Base-by-base conservation (phyloP, 2,113 vertebrate species). In the Dascyllus trimaculatus region DNA sequence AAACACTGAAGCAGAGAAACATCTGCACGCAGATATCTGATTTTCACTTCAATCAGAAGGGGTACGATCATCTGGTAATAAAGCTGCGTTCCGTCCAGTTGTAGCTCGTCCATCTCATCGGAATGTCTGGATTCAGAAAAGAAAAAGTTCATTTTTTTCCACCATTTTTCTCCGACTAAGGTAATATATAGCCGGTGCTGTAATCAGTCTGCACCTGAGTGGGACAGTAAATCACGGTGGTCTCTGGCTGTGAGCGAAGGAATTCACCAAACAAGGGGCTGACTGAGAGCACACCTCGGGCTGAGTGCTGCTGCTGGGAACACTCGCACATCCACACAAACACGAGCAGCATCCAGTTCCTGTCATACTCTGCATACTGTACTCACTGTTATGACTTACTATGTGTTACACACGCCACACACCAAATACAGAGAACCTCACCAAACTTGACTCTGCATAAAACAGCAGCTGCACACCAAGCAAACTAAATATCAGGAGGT, bases 191-290 rank as follows among this genome's bases (percentile, higher is more conserved):
- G 68, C 65, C 40, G 13, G 57, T 61, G 75, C 24, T 80, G 76
- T 56, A 71, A 75, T 76, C 84, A 26, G 65, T 56, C 64, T 71
- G 63, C 66, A 86, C 89, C 87, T 90, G 78, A 91, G 56, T 13
- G 67, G 15, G 24, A 48, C 63, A 35, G 38, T 89, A 85, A 91
- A 92, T 92, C 84, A 74, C 22, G 57, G 40, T 15, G 48, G 32
- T 54, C 48, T 85, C 79, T 59, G 70, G 38, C 69, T 64, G 43
- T 9, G 57, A 78, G 71, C 8, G 8, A 40, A 88, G 73, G 87
- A 93, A 92, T 93, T 93, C 63, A 72, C 92, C 93, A 94, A 94
- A 94, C 86, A 94, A 88, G 92, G 91, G 75, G 63, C 61, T 76
- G 85, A 78, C 57, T 46, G 51, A 56, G 66, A 19, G 58, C 80